Percentiles rank a stretch among this genome's conserved stretches.
phyloP scores from a whole-genome alignment of 2,888 invertebrate genomes.

The Hirudinaria manillensis region DNA sequence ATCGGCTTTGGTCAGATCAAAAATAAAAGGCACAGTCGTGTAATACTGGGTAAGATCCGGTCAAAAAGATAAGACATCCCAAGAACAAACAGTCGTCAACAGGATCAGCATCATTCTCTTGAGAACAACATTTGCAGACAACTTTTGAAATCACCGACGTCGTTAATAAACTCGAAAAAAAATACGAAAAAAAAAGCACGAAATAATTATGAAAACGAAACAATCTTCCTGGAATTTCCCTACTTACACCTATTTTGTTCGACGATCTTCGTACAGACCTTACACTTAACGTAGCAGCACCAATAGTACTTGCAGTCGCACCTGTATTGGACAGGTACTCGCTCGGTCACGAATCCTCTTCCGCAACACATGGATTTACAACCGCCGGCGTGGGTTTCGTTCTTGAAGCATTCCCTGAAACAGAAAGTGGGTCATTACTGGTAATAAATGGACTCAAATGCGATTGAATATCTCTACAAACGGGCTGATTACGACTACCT shows the following conservation, averaged over 20 bases:
- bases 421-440: neutral
- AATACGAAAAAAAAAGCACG: neutral
- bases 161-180: neutral
- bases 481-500: too few relatives aligned
- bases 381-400: conserved; percentile 63
- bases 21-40: too few relatives aligned
- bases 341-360: conserved; percentile 68
- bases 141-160: neutral
- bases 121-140: neutral
- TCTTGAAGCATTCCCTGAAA: conserved; percentile 64
- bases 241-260: conserved; percentile 65
- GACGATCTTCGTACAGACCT: conserved; percentile 68
- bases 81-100: too few relatives aligned
- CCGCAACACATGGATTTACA: conserved; percentile 79
- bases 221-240: neutral
- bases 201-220: neutral
- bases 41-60: too few relatives aligned
- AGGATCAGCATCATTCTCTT: too few relatives aligned
- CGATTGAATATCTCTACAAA: too few relatives aligned
- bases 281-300: conserved; percentile 82
- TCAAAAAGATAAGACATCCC: too few relatives aligned
- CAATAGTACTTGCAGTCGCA: conserved; percentile 80
- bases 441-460: neutral
- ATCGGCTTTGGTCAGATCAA: too few relatives aligned
- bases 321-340: conserved; percentile 64